These are phyloP conservation scores for Solenodon paradoxus DNA, from an alignment of 2,113 vertebrate species.

Conservation along the genomic window DNA sequence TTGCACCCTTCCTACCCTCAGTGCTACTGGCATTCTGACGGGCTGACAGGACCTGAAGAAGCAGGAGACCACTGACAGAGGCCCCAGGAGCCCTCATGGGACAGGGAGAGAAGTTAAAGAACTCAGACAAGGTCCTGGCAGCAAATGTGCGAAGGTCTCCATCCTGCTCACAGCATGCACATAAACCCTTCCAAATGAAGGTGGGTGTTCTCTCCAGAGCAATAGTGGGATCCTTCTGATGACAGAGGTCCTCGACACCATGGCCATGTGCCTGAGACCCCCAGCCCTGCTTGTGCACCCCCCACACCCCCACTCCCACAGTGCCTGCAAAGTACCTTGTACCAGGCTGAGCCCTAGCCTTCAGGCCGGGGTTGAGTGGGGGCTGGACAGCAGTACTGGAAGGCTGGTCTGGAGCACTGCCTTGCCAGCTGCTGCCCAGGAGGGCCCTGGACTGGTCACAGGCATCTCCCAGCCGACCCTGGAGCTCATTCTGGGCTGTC, in stretches of 20 bases:
- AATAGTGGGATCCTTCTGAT: background rate
- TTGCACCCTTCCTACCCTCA: background rate
- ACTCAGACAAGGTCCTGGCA: background rate
- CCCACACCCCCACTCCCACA: too few relatives aligned
- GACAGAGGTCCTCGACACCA: background rate
- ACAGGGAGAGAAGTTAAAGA: background rate
- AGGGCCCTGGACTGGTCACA: background rate
- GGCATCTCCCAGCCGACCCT: background rate
- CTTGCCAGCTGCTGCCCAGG: background rate
- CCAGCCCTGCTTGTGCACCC: too few relatives aligned
- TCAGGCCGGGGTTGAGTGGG: rapidly evolving
- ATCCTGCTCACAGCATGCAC: background rate
- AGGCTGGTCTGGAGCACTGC: too few relatives aligned
- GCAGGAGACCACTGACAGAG: background rate
- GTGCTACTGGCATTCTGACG: background rate
- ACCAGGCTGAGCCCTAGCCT: background rate
- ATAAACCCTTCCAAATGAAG: background rate
- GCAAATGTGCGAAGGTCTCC: too few relatives aligned
- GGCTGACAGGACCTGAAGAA: background rate
- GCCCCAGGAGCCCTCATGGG: background rate
- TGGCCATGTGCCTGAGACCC: background rate
- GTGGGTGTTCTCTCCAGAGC: background rate
- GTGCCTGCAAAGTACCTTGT: too few relatives aligned
- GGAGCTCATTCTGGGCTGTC: background rate
- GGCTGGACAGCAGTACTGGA: background rate